Evolutionary conservation across 2,113 vertebrate species (phyloP).

Genomic region (Notarius lentiginosus): DNA sequence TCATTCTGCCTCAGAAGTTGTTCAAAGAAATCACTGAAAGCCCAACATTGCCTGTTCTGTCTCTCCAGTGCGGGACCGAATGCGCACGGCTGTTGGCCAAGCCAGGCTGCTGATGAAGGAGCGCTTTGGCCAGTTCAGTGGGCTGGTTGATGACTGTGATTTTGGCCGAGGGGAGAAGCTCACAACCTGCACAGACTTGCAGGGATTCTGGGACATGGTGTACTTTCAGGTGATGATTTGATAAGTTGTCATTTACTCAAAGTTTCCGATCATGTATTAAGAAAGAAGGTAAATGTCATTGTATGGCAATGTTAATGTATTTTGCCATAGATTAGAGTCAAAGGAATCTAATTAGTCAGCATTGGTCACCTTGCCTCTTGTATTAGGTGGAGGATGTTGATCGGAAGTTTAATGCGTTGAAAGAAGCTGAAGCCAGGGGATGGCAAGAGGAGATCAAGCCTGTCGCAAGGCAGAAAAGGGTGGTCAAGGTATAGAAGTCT

Average conservation of each 20-base stretch:
- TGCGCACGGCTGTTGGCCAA: conserved; percentile 85
- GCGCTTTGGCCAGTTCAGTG: conserved; percentile 89
- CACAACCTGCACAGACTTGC: conserved; percentile 85
- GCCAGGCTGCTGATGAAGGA: conserved; percentile 87
- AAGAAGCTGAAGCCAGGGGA: conserved; percentile 75
- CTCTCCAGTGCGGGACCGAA: conserved; percentile 80
- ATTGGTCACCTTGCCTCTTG: not conserved
- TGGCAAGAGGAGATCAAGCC: conserved; percentile 74
- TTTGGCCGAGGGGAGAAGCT: conserved; percentile 83
- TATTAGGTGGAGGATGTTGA: conserved; percentile 84
- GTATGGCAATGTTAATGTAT: too few species aligned
- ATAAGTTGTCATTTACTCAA: not conserved
- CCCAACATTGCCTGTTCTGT: not conserved
- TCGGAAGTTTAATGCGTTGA: conserved; percentile 84
- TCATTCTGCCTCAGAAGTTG: too few species aligned
- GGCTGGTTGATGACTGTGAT: conserved; percentile 90
- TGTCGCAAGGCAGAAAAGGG: conserved; percentile 61
- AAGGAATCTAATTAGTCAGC: not conserved
- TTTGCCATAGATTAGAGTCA: too few species aligned
- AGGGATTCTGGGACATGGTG: conserved; percentile 99
- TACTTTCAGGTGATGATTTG: conserved; percentile 65
- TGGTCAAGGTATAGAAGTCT: conserved; percentile 71
- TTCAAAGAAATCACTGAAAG: too few species aligned
- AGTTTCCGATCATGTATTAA: not conserved
- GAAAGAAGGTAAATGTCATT: not conserved